These are phyloP conservation scores for Psittacula cyanocephala DNA, from an alignment of 2,113 vertebrate species.

Conservation along the genomic window DNA sequence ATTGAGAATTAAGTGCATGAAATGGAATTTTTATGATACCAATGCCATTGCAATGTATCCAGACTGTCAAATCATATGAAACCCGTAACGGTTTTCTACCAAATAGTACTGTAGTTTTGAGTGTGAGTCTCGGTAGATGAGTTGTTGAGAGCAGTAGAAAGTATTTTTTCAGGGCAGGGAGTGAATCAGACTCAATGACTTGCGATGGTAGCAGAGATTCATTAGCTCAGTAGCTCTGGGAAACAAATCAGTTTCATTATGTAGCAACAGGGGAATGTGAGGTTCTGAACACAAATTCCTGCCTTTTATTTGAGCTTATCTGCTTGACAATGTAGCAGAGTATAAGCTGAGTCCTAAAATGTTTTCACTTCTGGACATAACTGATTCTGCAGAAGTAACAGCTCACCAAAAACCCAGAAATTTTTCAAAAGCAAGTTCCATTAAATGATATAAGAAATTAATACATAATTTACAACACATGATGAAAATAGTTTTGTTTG, in stretches of 20 bases:
- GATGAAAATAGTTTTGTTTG: neutral
- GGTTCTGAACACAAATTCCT: slow-evolving; percentile 36
- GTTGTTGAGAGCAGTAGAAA: neutral
- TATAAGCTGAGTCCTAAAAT: neutral
- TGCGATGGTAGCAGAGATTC: neutral
- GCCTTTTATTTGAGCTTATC: slow-evolving; percentile 40
- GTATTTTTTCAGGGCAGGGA: neutral
- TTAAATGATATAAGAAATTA: neutral
- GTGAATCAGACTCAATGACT: neutral
- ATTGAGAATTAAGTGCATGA: neutral
- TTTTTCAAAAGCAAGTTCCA: neutral
- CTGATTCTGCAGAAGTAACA: neutral
- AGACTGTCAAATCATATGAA: neutral
- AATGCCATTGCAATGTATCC: neutral
- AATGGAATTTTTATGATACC: neutral
- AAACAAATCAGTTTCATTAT: slow-evolving; percentile 38
- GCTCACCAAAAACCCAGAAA: neutral
- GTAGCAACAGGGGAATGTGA: neutral
- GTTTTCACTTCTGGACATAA: neutral
- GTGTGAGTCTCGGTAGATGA: neutral
- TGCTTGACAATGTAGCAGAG: neutral
- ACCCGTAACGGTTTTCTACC: neutral
- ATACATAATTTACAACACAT: neutral
- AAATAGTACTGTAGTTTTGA: neutral
- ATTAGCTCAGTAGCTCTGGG: slow-evolving; percentile 27